Percentiles rank a stretch among this genome's conserved stretches.
Conservation (phyloP, 2,888 invertebrate species). For the Falcaria lacertinaria region DNA sequence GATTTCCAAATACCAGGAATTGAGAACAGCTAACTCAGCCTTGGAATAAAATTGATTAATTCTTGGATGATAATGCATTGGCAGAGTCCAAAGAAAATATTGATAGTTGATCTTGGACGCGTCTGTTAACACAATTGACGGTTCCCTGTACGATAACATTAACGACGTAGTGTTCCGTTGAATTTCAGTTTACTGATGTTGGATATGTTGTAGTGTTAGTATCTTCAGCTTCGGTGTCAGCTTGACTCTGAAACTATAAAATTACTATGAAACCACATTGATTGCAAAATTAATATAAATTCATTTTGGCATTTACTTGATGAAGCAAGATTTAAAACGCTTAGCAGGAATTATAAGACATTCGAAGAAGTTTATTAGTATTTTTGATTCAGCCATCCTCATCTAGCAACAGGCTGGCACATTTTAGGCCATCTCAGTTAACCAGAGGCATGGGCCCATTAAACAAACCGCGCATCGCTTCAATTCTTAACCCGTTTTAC, state of each 20-base stretch:
- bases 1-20: too few relatives aligned
- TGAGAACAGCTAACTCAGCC: not conserved
- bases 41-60: not conserved
- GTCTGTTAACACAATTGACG: conserved; percentile 24
- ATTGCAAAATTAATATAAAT: too few relatives aligned
- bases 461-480: not conserved
- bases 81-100: conserved; percentile 23
- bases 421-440: not conserved
- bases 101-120: conserved; percentile 18
- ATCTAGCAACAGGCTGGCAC: not conserved
- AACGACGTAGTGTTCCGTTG: conserved; percentile 5
- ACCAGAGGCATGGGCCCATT: not conserved
- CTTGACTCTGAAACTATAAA: too few relatives aligned
- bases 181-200: not conserved
- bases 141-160: conserved; percentile 18
- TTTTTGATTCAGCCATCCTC: too few relatives aligned
- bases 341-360: too few relatives aligned
- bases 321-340: too few relatives aligned
- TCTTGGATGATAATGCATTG: not conserved
- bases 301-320: too few relatives aligned
- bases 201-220: not conserved
- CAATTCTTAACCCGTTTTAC: conserved; percentile 32
- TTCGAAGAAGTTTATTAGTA: too few relatives aligned
- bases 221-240: too few relatives aligned
- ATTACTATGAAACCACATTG: too few relatives aligned